Evolutionary conservation across 2,113 vertebrate species (phyloP).

Genomic region (Chamaea fasciata): DNA sequence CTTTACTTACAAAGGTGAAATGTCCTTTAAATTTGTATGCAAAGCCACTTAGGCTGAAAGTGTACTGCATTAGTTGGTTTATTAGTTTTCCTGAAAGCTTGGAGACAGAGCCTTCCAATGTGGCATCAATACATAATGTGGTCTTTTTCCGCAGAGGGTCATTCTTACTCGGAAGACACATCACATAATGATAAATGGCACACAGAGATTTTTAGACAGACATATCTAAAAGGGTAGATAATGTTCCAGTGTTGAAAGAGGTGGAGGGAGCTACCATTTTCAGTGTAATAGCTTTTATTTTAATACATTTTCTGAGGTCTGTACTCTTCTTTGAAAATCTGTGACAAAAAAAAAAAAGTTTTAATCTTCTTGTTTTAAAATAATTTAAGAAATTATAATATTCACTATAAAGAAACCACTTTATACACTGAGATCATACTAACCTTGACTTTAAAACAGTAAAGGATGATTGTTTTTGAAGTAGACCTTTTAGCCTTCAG

Average conservation of each 20-base stretch:
- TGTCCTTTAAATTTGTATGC: slow-evolving; percentile 7
- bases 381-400: background rate
- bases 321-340: background rate
- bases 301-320: background rate
- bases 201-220: background rate
- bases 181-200: background rate
- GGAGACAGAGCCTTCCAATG: background rate
- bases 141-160: background rate
- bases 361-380: background rate
- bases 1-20: slow-evolving; percentile 13
- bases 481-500: background rate
- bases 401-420: background rate
- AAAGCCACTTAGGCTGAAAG: slow-evolving; percentile 1
- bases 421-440: background rate
- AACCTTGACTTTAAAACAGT: background rate
- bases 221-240: background rate
- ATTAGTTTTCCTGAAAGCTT: slow-evolving; percentile 24
- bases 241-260: background rate
- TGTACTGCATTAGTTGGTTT: background rate
- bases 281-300: background rate
- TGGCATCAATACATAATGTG: background rate
- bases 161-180: slow-evolving; percentile 9
- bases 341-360: background rate
- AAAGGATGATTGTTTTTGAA: background rate
- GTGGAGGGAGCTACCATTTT: background rate